Evolutionary conservation across 2,113 vertebrate genomes (phyloP), one percentile per base, ranked within the genome.

Genomic region (Thunnus thynnus): DNA sequence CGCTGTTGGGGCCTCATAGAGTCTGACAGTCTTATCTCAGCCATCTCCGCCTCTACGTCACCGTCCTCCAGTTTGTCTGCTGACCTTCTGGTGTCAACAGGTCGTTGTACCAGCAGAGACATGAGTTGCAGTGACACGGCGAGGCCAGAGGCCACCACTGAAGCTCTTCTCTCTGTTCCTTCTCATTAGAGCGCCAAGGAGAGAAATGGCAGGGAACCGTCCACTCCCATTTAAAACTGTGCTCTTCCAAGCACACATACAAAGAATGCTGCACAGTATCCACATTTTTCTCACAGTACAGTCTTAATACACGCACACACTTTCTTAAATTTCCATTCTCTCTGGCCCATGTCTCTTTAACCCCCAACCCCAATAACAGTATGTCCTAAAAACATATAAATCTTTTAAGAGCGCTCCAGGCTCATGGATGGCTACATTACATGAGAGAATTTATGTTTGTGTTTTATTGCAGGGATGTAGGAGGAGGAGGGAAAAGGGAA

Each of bases 51-150:
- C 20, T 67, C 66, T 41, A 14, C 9, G 20, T 22, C 25, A 13
- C 58, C 55, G 20, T 80, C 68, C 52, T 69, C 22, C 48, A n/a
- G 25, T 79, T 63, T 72, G 72, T 78, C 77, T 27, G 58, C 78
- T 67, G 84, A 76, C 82, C 84, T 64, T 44, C 48, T 71, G 72
- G 54, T 85, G 80, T 85, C 91, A 89, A 76, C 87, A 87, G 89
- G 88, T 90, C 32, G 32, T 17, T 63, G 85, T 48, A 71, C 51
- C 77, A 67, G 73, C 82, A 44, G 81, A 86, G 87, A 93, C 80
- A 30, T 85, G 71, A 91, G 80, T 30, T 12, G 58, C 66, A 13
- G 74, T 88, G 91, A 91, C 89, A 78, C 11, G 9, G 52, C n/a
- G 1, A 67, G 84, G 80, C 84, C 89, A 70, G 80, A 13, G 80